These are phyloP conservation scores for Mionectes macconnelli DNA, from an alignment of 2,113 vertebrate genomes.

Conservation along the genomic window DNA sequence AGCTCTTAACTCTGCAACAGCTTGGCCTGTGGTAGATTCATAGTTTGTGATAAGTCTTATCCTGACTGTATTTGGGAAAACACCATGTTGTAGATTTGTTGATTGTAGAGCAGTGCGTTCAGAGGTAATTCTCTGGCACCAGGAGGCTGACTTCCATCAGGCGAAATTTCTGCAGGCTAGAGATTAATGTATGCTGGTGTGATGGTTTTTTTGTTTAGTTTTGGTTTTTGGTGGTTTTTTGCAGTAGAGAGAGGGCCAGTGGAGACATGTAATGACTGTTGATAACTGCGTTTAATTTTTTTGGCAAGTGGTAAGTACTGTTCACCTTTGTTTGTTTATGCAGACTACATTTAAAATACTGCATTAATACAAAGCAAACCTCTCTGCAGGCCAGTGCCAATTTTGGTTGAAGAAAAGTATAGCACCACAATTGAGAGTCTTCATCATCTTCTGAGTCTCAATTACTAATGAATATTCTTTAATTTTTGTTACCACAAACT, in stretches of 20 bases:
- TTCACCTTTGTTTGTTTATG: not conserved
- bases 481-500: not conserved
- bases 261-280: not conserved
- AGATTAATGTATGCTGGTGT: not conserved
- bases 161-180: not conserved
- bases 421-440: not conserved
- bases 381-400: not conserved
- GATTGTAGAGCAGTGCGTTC: not conserved
- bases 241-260: not conserved
- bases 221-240: not conserved
- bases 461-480: conserved; percentile 22
- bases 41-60: not conserved
- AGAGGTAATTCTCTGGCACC: not conserved
- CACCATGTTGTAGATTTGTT: not conserved
- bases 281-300: not conserved
- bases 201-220: not conserved
- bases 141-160: not conserved
- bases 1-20: not conserved
- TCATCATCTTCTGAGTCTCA: conserved; percentile 5
- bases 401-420: conserved; percentile 2
- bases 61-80: not conserved
- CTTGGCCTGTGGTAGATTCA: not conserved
- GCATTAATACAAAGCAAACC: not conserved
- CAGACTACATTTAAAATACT: not conserved
- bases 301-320: not conserved